These are phyloP conservation scores for Thysanoteuthis rhombus DNA, from an alignment of 2,888 invertebrate species.

Conservation along the genomic window DNA sequence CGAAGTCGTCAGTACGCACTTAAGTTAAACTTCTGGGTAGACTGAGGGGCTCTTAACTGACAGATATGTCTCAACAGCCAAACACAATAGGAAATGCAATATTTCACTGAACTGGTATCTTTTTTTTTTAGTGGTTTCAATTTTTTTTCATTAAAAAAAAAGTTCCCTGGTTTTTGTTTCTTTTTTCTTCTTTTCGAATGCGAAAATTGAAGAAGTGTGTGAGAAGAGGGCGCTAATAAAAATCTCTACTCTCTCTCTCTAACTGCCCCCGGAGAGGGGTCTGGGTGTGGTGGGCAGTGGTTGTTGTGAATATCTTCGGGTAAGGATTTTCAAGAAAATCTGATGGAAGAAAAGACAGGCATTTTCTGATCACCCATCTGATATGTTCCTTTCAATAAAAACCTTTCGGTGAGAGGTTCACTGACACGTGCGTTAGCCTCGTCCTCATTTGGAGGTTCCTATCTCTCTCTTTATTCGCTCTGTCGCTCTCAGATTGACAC, in stretches of 20 bases:
- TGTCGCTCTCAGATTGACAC: too few species aligned
- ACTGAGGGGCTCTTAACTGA: too few species aligned
- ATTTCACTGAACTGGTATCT: too few species aligned
- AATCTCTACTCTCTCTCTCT: background rate
- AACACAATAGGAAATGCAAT: too few species aligned
- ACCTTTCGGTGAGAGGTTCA: background rate
- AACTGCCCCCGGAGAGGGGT: background rate
- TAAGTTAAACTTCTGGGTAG: too few species aligned
- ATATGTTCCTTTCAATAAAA: slow-evolving; percentile 12
- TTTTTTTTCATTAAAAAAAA: background rate
- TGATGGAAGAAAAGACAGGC: background rate
- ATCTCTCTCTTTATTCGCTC: background rate
- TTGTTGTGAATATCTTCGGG: background rate
- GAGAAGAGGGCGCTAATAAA: background rate
- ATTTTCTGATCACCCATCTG: background rate
- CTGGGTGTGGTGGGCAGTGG: background rate
- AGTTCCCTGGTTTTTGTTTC: background rate
- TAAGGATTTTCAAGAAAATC: background rate
- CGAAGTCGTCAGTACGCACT: too few species aligned
- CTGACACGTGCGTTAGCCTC: background rate
- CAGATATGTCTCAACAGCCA: too few species aligned
- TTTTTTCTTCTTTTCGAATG: background rate
- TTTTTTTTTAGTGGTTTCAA: background rate
- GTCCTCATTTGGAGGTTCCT: background rate
- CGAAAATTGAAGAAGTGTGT: background rate